These are phyloP conservation scores for Pseudolaguvia tuberculata DNA, from an alignment of 2,113 vertebrate genomes.

Conservation along the genomic window DNA sequence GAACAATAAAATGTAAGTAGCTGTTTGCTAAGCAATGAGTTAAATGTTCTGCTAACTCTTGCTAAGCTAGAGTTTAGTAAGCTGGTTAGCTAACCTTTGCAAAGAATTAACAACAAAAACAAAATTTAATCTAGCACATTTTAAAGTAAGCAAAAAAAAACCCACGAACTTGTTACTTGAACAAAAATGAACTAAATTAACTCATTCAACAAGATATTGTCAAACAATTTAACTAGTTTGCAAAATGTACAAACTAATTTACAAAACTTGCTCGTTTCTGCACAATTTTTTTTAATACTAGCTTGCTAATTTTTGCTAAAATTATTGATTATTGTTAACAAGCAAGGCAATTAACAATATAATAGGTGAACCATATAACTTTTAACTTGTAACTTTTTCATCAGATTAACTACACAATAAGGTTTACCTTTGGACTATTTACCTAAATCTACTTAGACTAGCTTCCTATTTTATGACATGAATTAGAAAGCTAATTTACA, in stretches of 20 bases:
- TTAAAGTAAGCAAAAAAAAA: background rate
- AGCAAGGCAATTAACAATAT: too few relatives aligned
- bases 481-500: background rate
- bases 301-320: background rate
- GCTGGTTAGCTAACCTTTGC: too few relatives aligned
- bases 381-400: too few relatives aligned
- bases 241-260: too few relatives aligned
- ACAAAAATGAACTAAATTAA: too few relatives aligned
- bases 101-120: background rate
- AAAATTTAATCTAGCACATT: background rate
- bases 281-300: background rate
- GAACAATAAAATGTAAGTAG: background rate
- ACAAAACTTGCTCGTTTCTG: background rate
- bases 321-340: background rate
- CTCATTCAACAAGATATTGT: background rate
- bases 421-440: too few relatives aligned
- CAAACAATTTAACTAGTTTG: background rate
- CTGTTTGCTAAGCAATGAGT: background rate
- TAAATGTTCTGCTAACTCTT: background rate
- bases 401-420: too few relatives aligned
- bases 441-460: background rate
- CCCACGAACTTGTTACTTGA: too few relatives aligned
- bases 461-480: background rate
- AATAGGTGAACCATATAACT: too few relatives aligned
- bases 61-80: background rate